These are phyloP conservation scores for Gymnosoma rotundatum DNA, from an alignment of 2,888 invertebrate genomes.

Conservation along the genomic window DNA sequence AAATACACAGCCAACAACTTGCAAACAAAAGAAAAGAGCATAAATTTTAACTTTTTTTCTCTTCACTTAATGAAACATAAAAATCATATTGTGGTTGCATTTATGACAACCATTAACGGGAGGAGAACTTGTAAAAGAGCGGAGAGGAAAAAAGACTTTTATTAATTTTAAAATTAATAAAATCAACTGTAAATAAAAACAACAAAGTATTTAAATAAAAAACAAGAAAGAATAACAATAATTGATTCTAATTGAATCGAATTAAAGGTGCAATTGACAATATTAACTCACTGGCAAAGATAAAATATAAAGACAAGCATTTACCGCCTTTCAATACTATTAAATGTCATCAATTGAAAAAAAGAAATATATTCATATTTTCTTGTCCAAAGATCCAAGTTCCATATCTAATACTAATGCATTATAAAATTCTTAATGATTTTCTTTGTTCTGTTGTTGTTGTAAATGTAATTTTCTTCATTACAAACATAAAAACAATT, in stretches of 20 bases:
- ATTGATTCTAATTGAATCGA: conserved; percentile 82
- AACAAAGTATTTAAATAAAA: conserved; percentile 14
- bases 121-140: neutral
- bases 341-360: conserved; percentile 21
- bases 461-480: neutral
- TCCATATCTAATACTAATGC: neutral
- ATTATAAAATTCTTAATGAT: neutral
- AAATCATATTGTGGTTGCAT: conserved; percentile 17
- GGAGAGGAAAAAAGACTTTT: neutral
- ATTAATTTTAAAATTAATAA: conserved; percentile 34
- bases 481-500: neutral
- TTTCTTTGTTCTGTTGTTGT: neutral
- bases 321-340: conserved; percentile 45
- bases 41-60: conserved; percentile 9
- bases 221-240: conserved; percentile 75
- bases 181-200: conserved; percentile 34
- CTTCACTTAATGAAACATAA: neutral
- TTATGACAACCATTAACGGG: conserved; percentile 25
- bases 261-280: conserved; percentile 82
- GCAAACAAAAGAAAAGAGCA: conserved; percentile 4
- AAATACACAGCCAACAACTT: neutral
- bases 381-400: neutral
- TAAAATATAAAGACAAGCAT: conserved; percentile 46
- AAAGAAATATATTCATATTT: neutral
- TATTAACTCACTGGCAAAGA: conserved; percentile 74